Percentiles rank a stretch among this genome's conserved stretches.
Evolutionary conservation across 1,140 invertebrate genomes (phyloP).

Genomic region (Drosophila tropicalis): DNA sequence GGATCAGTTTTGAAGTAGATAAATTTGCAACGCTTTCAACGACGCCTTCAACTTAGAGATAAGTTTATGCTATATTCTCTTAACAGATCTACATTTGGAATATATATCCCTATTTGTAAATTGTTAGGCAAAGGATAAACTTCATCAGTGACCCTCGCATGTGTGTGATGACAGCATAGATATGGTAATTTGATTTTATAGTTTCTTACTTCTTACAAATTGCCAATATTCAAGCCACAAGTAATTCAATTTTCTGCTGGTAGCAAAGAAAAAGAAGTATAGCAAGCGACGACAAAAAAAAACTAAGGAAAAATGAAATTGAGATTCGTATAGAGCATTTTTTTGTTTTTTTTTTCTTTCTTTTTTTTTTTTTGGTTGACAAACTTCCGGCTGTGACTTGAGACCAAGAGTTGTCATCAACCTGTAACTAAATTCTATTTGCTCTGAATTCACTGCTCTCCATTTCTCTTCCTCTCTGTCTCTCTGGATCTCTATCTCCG

Average conservation of each 20-base stretch:
- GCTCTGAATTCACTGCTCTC: not conserved
- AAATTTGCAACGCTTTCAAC: too few species aligned
- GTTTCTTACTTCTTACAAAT: constrained; percentile 26
- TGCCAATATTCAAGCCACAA: constrained; percentile 26
- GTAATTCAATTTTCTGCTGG: constrained; percentile 25
- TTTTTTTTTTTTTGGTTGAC: constrained; percentile 6
- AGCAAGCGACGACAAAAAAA: not conserved
- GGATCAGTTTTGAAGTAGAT: too few species aligned
- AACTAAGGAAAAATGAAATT: constrained; percentile 15
- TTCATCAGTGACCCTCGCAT: constrained; percentile 1
- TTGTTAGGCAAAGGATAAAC: not conserved
- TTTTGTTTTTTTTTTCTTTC: constrained; percentile 3
- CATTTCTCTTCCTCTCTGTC: constrained; percentile 14
- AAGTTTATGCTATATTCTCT: too few species aligned
- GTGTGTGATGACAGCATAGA: constrained; percentile 8
- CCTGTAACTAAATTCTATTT: constrained; percentile 36
- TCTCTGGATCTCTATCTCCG: constrained; percentile 9
- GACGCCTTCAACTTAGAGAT: too few species aligned
- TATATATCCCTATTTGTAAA: too few species aligned
- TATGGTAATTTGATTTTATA: constrained; percentile 36
- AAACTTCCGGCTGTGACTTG: constrained; percentile 15
- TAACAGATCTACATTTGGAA: too few species aligned
- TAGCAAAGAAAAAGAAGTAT: constrained; percentile 15
- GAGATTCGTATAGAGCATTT: not conserved
- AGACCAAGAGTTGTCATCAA: constrained; percentile 11